Base-by-base conservation (phyloP, 2,113 vertebrate species). In the Sinosuthora webbiana region DNA sequence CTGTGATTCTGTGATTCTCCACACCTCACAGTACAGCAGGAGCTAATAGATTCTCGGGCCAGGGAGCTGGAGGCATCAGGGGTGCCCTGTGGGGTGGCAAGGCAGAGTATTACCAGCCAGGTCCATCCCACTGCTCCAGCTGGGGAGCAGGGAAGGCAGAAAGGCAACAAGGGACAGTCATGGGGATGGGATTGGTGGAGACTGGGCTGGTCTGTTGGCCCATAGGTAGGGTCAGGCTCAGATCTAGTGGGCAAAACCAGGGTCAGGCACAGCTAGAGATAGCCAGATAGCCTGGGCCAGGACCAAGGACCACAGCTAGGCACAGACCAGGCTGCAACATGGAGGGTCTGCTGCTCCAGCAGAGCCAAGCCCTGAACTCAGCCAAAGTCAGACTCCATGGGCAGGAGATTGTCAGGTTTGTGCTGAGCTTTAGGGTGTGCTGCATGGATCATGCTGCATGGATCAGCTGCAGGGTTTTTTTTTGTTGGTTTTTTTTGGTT, bases 21-120 rank as follows among this genome's bases (percentile, higher is more conserved):
- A 28, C 18, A 65, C 1, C 2, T 52, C 39, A 16, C 0, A 0
- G 19, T 1, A 2, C 53, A 87, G 15, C 18, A 64, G 23, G 11
- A 4, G 1, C 24, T 18, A 22, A 22, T 2, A 5, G 3, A 22
- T 41, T 68, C 33, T 39, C 8, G 13, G 15, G 19, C 5, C 44
- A 55, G n/a, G 27, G 31, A 85, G 4, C 13, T 25, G 6, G 14
- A 27, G 31, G 7, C 8, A 21, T 23, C 25, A 15, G 18, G 18
- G 33, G 0, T 3, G 47, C 37, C 23, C 35, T 12, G 8, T 8
- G 3, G 2, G 7, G 0, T 3, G 2, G 10, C 4, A 2, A 42
- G 52, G 10, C 13, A 57, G 22, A 28, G 6, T 16, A 12, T 55
- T 24, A 23, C 7, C 5, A n/a, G 17, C 15, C n/a, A 33, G 19